Percentiles rank a stretch among this genome's conserved stretches.
These are phyloP conservation scores for Asarcornis scutulata DNA, from an alignment of 2,113 vertebrate species.

Conservation along the genomic window DNA sequence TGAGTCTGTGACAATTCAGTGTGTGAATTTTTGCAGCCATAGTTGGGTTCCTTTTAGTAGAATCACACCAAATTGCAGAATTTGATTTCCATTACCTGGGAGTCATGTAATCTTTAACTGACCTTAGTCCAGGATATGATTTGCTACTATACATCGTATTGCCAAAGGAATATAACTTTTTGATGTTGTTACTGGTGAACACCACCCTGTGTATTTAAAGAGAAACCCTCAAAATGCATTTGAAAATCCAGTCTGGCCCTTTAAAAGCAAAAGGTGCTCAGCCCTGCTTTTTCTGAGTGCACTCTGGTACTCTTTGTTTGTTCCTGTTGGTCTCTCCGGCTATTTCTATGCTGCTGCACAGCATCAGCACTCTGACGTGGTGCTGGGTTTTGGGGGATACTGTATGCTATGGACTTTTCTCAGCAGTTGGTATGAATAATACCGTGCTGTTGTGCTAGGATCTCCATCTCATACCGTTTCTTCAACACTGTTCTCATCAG, in stretches of 20 bases:
- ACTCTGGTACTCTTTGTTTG: not conserved
- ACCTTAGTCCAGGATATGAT: not conserved
- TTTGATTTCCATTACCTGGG: not conserved
- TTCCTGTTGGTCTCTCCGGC: not conserved
- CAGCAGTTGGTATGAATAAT: not conserved
- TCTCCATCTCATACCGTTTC: not conserved
- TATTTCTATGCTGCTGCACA: not conserved
- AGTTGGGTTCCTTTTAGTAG: not conserved
- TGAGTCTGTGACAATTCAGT: not conserved
- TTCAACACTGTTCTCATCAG: not conserved
- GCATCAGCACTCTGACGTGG: not conserved
- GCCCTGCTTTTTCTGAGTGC: not conserved
- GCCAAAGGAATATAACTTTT: not conserved
- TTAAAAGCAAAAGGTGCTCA: not conserved
- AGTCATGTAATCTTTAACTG: not conserved
- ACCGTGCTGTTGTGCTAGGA: not conserved
- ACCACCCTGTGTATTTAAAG: not conserved
- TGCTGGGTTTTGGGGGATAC: not conserved
- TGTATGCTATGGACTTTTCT: not conserved
- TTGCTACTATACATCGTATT: not conserved
- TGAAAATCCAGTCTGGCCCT: not conserved
- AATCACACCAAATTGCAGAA: not conserved
- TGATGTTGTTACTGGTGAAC: not conserved
- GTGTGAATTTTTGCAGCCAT: not conserved
- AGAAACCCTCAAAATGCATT: not conserved